A percentile compares a stretch with the other conserved stretches of the same genome.
Evolutionary conservation across 2,888 invertebrate species (phyloP).

Genomic region (Subacronicta megacephala): DNA sequence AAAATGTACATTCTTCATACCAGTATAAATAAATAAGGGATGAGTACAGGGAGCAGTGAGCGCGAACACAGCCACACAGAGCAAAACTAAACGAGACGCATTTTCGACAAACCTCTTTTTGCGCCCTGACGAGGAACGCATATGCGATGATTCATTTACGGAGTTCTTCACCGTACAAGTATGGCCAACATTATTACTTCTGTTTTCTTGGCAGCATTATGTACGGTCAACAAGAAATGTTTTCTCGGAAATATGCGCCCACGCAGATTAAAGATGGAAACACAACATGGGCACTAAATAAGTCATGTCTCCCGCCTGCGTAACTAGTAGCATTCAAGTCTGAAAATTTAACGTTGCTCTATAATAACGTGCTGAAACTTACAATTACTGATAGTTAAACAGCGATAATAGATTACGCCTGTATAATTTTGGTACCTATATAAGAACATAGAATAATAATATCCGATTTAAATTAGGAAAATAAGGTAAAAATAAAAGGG

Average conservation of each 20-base stretch:
- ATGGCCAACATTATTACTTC: constrained; percentile 87
- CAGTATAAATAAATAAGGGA: constrained; percentile 89
- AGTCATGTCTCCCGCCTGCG: constrained; percentile 82
- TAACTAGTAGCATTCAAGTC: constrained; percentile 77
- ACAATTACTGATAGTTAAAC: constrained; percentile 62
- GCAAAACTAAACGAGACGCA: constrained; percentile 81
- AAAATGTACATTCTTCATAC: constrained; percentile 86
- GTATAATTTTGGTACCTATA: constrained; percentile 7
- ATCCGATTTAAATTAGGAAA: constrained; percentile 39
- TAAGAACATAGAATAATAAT: constrained; percentile 19
- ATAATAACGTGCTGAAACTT: constrained; percentile 63
- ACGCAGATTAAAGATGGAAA: constrained; percentile 88
- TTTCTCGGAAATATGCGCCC: constrained; percentile 88
- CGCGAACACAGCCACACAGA: constrained; percentile 69
- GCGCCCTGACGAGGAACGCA: constrained; percentile 84
- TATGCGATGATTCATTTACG: constrained; percentile 89
- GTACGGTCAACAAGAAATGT: constrained; percentile 86
- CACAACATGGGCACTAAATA: constrained; percentile 87
- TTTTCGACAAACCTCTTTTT: constrained; percentile 89
- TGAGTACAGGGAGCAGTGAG: constrained; percentile 79
- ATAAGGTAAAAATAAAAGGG: constrained; percentile 62
- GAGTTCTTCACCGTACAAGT: constrained; percentile 85
- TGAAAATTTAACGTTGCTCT: constrained; percentile 69
- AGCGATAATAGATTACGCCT: constrained; percentile 38
- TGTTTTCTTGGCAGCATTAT: constrained; percentile 87